These are phyloP conservation scores for Mycteria americana DNA, from an alignment of 2,797 vertebrate species.

Conservation along the genomic window DNA sequence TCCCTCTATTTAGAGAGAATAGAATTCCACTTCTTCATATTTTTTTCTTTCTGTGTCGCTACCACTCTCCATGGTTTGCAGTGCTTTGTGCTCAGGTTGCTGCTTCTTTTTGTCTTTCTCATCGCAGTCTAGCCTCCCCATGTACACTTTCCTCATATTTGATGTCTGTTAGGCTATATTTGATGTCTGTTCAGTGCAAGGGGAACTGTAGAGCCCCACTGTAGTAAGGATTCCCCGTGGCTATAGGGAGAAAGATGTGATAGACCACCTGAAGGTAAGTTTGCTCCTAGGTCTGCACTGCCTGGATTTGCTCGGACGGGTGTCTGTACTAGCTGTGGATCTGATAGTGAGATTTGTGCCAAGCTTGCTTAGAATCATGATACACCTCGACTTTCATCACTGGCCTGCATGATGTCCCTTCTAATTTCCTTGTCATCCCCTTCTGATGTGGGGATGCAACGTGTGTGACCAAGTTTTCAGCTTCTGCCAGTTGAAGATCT, in stretches of 20 bases:
- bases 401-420: background rate
- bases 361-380: background rate
- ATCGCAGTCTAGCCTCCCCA: background rate
- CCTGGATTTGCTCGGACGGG: background rate
- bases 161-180: background rate
- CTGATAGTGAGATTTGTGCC: background rate
- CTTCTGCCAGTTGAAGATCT: background rate
- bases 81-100: background rate
- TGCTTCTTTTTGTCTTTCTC: background rate
- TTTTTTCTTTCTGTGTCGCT: background rate
- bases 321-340: background rate
- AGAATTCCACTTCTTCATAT: background rate
- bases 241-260: background rate
- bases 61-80: background rate
- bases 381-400: rapidly evolving
- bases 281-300: background rate
- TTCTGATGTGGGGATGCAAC: background rate
- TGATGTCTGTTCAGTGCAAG: background rate
- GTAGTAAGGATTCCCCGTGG: background rate
- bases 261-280: background rate
- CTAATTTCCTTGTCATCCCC: background rate
- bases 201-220: background rate
- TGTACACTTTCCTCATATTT: background rate
- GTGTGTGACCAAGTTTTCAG: background rate
- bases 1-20: background rate